A percentile compares a stretch with the other conserved stretches of the same genome.
Evolutionary conservation across 2,888 invertebrate genomes (phyloP).

Genomic region (Leptopilina drosophilae): DNA sequence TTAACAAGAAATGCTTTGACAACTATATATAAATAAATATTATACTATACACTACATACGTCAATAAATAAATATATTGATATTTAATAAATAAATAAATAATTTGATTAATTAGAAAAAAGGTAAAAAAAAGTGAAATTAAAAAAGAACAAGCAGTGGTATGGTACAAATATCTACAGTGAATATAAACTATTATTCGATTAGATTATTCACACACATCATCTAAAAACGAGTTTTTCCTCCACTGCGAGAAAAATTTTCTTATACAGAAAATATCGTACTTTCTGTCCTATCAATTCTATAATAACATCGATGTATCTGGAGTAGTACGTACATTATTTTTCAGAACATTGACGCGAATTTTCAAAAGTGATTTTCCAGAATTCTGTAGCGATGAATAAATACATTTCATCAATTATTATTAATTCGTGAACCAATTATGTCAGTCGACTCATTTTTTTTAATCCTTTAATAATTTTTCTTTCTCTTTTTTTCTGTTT

Average conservation of each 20-base stretch:
- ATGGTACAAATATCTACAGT: conserved; percentile 41
- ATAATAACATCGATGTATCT: conserved; percentile 38
- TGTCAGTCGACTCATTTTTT: conserved; percentile 1
- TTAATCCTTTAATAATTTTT: too few relatives aligned
- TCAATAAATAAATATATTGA: conserved; percentile 30
- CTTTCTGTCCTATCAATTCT: conserved; percentile 22
- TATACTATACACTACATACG: conserved; percentile 34
- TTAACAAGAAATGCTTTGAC: conserved; percentile 26
- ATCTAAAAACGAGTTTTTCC: conserved; percentile 28
- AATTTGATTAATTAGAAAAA: conserved; percentile 6
- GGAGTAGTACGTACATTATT: conserved; percentile 35
- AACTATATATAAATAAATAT: conserved; percentile 19
- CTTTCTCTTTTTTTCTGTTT: background rate
- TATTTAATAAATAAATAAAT: conserved; percentile 30
- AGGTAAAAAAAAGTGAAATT: background rate
- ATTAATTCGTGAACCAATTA: conserved; percentile 7
- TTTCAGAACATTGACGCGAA: conserved; percentile 32
- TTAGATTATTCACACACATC: conserved; percentile 39
- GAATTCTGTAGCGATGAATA: conserved; percentile 18
- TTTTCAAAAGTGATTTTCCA: conserved; percentile 26
- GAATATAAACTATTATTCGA: conserved; percentile 28
- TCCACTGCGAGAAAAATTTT: conserved; percentile 29
- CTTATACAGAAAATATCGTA: conserved; percentile 34
- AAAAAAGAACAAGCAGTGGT: conserved; percentile 34
- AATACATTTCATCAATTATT: conserved; percentile 14